These are phyloP conservation scores for Sphenodon punctatus DNA, from an alignment of 2,797 vertebrate genomes.

Conservation along the genomic window DNA sequence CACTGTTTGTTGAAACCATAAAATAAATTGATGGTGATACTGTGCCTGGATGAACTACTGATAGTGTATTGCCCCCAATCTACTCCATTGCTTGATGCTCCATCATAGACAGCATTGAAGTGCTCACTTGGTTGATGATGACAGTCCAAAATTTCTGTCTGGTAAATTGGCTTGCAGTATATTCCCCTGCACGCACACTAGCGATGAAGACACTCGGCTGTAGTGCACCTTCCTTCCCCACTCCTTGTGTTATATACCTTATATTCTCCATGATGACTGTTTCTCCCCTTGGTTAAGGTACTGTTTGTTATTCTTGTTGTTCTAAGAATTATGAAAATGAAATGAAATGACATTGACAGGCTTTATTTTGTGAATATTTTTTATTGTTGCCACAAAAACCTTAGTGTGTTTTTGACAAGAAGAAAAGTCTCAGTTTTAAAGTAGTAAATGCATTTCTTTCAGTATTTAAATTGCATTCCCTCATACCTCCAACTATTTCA, in stretches of 20 bases:
- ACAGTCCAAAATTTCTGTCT: not conserved
- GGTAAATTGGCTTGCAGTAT: not conserved
- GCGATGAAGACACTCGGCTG: not conserved
- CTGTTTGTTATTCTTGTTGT: too few relatives aligned
- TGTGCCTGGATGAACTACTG: not conserved
- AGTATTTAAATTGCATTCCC: slow-evolving; percentile 16
- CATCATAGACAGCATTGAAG: too few relatives aligned
- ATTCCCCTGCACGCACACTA: not conserved
- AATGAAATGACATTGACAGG: not conserved
- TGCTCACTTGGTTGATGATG: not conserved
- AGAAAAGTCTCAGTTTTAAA: fast-evolving
- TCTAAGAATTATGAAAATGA: not conserved
- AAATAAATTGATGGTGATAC: not conserved
- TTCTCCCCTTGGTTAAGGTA: not conserved
- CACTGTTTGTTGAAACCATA: not conserved
- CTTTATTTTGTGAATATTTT: not conserved
- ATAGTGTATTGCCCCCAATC: not conserved
- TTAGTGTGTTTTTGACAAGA: not conserved
- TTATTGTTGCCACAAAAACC: not conserved
- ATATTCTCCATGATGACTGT: not conserved
- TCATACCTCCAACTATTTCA: not conserved
- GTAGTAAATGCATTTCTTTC: not conserved
- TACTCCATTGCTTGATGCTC: too few relatives aligned
- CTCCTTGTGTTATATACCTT: not conserved
- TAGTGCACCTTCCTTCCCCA: not conserved